phyloP scores from a whole-genome alignment of 2,797 vertebrate species.

The Epinephelus awoara region DNA sequence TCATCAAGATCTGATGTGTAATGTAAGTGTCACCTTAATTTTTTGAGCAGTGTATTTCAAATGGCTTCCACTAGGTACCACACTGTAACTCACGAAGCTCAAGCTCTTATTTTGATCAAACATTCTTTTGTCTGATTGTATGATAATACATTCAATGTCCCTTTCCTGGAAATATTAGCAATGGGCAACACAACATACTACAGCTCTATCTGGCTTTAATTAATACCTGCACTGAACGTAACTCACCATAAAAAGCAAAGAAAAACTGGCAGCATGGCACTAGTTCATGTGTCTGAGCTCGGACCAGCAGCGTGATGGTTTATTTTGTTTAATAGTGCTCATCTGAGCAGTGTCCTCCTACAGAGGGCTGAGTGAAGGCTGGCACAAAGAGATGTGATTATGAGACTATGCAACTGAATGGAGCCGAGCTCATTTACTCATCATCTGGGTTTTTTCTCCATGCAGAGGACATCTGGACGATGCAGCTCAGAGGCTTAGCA shows the following conservation, averaged over 20 bases:
- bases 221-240: slow-evolving; percentile 20
- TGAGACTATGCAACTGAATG: slow-evolving; percentile 15
- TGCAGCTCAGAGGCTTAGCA: slow-evolving; percentile 43
- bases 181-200: background rate
- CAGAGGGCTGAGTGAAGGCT: slow-evolving; percentile 39
- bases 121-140: background rate
- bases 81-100: background rate
- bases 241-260: slow-evolving; percentile 27
- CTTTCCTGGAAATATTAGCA: slow-evolving; percentile 23
- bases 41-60: background rate
- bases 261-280: slow-evolving; percentile 28
- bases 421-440: slow-evolving; percentile 15
- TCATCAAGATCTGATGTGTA: too few species aligned
- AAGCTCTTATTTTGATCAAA: background rate
- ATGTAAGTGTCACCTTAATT: too few species aligned
- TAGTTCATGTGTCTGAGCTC: slow-evolving; percentile 26
- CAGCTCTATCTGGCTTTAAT: slow-evolving; percentile 22
- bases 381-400: slow-evolving; percentile 43
- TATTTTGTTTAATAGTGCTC: slow-evolving; percentile 52
- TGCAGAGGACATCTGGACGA: slow-evolving; percentile 51
- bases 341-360: slow-evolving; percentile 48
- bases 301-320: slow-evolving; percentile 34
- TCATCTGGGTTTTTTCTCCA: slow-evolving; percentile 43
- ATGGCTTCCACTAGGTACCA: background rate
- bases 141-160: background rate